Conservation (phyloP, 2,113 vertebrate species). For the Perognathus longimembris region DNA sequence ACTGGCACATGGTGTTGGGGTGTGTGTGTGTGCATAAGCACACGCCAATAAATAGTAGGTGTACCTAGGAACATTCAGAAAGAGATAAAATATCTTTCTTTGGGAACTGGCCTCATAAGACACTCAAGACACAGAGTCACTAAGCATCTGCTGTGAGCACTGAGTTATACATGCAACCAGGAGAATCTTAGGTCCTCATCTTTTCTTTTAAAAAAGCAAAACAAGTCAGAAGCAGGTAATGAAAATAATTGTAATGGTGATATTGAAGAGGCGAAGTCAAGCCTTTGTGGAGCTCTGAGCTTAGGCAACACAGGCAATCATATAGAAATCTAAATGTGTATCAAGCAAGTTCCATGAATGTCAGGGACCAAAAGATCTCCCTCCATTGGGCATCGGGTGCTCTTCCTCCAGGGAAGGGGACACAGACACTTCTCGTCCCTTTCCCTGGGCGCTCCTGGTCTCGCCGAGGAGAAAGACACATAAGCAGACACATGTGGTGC, state of each 20-base stretch:
- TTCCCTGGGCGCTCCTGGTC: neutral
- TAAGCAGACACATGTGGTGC: neutral
- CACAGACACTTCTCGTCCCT: neutral
- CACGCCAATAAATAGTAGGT: neutral
- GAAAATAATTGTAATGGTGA: neutral
- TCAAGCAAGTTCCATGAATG: too few species aligned
- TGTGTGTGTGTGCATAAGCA: too few species aligned
- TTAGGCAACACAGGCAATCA: too few species aligned
- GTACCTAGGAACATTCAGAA: fast-evolving
- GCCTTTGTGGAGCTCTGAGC: fast-evolving
- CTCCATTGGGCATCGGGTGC: neutral
- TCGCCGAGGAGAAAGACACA: neutral
- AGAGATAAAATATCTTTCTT: neutral
- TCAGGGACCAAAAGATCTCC: too few species aligned
- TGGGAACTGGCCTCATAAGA: neutral
- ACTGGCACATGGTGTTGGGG: too few species aligned
- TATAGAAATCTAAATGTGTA: too few species aligned
- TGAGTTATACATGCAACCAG: neutral
- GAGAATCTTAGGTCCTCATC: neutral
- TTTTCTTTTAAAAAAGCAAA: neutral
- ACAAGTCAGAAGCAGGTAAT: neutral
- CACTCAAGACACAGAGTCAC: neutral
- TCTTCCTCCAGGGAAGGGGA: neutral
- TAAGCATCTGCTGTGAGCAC: neutral
- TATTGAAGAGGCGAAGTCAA: neutral